These are phyloP conservation scores for Metellina segmentata DNA, from an alignment of 2,888 invertebrate species.

Conservation along the genomic window DNA sequence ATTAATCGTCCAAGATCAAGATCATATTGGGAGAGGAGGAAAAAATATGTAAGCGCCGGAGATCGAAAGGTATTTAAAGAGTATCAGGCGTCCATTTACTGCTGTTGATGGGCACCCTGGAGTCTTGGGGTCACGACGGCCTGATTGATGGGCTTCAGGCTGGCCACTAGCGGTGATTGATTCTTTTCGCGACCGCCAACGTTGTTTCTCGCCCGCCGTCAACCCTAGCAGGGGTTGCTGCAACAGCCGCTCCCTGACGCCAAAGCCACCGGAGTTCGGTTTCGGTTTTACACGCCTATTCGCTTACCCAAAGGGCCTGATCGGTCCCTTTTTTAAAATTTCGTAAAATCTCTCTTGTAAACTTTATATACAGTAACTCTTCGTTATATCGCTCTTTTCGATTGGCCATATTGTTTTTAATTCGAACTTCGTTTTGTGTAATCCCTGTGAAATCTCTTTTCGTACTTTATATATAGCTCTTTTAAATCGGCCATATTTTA, in stretches of 20 bases:
- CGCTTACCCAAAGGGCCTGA: too few relatives aligned
- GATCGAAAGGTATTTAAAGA: slow-evolving; percentile 56
- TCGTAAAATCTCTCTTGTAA: too few relatives aligned
- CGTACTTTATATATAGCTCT: too few relatives aligned
- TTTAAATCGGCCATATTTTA: too few relatives aligned
- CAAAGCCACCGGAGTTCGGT: slow-evolving; percentile 20
- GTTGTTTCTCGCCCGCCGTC: slow-evolving; percentile 35
- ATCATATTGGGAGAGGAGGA: background rate
- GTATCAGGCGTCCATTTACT: slow-evolving; percentile 49
- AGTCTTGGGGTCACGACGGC: slow-evolving; percentile 32
- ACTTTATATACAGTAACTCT: too few relatives aligned
- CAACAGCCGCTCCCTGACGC: slow-evolving; percentile 19
- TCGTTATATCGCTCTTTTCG: too few relatives aligned
- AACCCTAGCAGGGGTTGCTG: slow-evolving; percentile 42
- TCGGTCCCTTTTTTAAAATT: too few relatives aligned
- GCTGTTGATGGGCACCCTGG: slow-evolving; percentile 57
- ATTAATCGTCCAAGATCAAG: slow-evolving; percentile 22
- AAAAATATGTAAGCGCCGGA: slow-evolving; percentile 22
- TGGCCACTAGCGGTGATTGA: slow-evolving; percentile 69
- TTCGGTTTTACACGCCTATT: background rate
- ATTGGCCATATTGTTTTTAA: too few relatives aligned
- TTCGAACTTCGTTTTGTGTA: too few relatives aligned
- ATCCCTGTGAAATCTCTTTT: too few relatives aligned
- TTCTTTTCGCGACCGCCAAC: slow-evolving; percentile 52
- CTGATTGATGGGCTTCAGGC: slow-evolving; percentile 63